A percentile compares a stretch with the other conserved stretches of the same genome.
Evolutionary conservation across 2,113 vertebrate species (phyloP).

Genomic region (Pedetes capensis): DNA sequence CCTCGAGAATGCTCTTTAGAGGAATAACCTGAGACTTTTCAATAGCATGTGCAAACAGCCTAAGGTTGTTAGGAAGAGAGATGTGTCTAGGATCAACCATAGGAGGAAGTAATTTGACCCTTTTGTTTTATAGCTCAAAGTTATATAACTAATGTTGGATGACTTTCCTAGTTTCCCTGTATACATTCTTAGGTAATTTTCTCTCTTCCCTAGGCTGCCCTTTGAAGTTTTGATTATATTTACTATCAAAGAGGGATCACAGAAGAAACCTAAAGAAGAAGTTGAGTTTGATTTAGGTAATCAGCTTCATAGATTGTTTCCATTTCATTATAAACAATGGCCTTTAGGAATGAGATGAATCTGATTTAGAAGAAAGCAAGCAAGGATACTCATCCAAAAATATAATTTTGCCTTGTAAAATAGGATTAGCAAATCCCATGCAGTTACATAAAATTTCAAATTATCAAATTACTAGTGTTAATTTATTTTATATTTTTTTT

Average conservation of each 20-base stretch:
- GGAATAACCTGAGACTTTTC: background rate
- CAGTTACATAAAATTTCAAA: background rate
- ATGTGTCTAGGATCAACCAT: background rate
- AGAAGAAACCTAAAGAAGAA: slow-evolving; percentile 8
- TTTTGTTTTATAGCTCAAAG: slow-evolving; percentile 34
- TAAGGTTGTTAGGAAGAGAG: background rate
- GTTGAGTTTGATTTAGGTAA: slow-evolving; percentile 36
- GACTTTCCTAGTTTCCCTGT: background rate
- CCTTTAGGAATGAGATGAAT: background rate
- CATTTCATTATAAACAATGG: slow-evolving; percentile 35
- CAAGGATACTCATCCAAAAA: background rate
- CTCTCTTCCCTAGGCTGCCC: slow-evolving; percentile 26
- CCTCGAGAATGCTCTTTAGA: too few relatives aligned
- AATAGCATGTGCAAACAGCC: background rate
- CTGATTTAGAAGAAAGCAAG: background rate
- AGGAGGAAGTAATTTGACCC: slow-evolving; percentile 55
- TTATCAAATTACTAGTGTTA: background rate
- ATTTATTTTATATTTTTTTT: background rate
- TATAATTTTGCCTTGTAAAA: background rate
- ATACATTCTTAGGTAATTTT: slow-evolving; percentile 30
- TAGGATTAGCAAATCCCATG: background rate
- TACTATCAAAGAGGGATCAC: slow-evolving; percentile 35
- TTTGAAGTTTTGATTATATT: slow-evolving; percentile 64
- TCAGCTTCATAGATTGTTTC: slow-evolving; percentile 32
- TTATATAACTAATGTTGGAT: background rate